phyloP scores from a whole-genome alignment of 2,888 invertebrate genomes.

The Tortricodes alternella region DNA sequence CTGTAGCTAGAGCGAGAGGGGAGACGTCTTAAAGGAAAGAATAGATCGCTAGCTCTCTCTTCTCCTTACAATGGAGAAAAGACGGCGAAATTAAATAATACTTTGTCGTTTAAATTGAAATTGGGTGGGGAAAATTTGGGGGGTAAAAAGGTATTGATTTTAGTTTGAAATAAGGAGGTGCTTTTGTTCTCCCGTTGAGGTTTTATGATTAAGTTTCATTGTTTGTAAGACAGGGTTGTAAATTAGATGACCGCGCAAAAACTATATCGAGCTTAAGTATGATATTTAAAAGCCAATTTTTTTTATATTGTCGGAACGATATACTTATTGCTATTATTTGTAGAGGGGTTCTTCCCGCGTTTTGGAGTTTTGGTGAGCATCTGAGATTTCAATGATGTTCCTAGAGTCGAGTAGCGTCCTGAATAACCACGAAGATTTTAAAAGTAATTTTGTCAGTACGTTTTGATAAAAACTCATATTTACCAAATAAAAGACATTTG shows the following conservation, averaged over 20 bases:
- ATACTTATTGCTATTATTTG: too few species aligned
- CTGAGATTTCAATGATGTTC: too few species aligned
- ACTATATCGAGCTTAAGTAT: neutral
- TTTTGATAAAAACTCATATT: too few species aligned
- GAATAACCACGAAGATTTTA: too few species aligned
- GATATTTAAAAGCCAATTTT: neutral
- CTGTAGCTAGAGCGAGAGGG: conserved; percentile 48
- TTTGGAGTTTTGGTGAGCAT: too few species aligned
- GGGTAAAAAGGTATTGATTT: conserved; percentile 81
- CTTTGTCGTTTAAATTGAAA: conserved; percentile 81
- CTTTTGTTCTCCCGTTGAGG: conserved; percentile 43
- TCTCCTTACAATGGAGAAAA: conserved; percentile 79
- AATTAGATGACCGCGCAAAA: conserved; percentile 2
- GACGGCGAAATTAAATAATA: conserved; percentile 81
- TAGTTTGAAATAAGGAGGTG: conserved; percentile 66
- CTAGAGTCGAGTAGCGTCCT: too few species aligned
- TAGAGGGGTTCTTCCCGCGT: too few species aligned
- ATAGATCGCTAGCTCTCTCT: conserved; percentile 57
- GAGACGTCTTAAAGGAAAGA: conserved; percentile 66
- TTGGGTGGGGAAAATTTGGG: conserved; percentile 70
- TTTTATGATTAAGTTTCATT: conserved; percentile 25
- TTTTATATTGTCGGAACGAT: too few species aligned
- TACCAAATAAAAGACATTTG: too few species aligned
- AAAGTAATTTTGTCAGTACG: too few species aligned
- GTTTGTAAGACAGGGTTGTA: conserved; percentile 8